Evolutionary conservation across 2,113 vertebrate genomes (phyloP).

Genomic region (Cheilinus undulatus): DNA sequence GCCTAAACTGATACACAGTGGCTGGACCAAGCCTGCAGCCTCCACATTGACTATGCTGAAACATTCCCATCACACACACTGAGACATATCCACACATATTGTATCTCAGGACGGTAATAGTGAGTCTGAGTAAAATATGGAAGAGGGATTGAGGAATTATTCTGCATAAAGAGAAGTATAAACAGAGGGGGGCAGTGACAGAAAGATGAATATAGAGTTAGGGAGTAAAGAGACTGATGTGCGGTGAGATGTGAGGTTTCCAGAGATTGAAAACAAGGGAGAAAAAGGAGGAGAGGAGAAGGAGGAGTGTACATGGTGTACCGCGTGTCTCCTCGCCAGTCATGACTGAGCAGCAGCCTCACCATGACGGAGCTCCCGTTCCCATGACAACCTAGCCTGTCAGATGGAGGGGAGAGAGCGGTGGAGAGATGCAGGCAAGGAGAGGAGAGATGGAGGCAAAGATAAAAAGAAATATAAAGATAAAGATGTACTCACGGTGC

Average conservation of each 20-base stretch:
- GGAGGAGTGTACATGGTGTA: slow-evolving; percentile 70
- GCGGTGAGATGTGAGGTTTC: slow-evolving; percentile 28
- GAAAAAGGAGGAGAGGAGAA: slow-evolving; percentile 36
- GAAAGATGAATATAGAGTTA: neutral
- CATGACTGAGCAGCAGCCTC: slow-evolving; percentile 79
- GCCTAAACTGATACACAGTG: slow-evolving; percentile 49
- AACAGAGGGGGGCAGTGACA: neutral
- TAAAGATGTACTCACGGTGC: slow-evolving; percentile 70
- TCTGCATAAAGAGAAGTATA: neutral
- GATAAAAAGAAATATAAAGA: slow-evolving; percentile 20
- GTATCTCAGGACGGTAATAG: neutral
- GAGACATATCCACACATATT: neutral
- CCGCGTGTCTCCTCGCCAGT: slow-evolving; percentile 73
- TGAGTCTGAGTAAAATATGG: neutral
- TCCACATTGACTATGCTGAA: slow-evolving; percentile 39
- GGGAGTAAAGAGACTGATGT: slow-evolving; percentile 4
- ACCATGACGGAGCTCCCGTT: slow-evolving; percentile 77
- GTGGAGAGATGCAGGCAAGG: slow-evolving; percentile 32
- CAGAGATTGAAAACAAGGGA: slow-evolving; percentile 17
- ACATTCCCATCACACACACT: slow-evolving; percentile 6
- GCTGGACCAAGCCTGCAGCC: slow-evolving; percentile 42
- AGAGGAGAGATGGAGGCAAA: slow-evolving; percentile 34
- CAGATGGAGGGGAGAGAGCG: slow-evolving; percentile 63
- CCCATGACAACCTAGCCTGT: slow-evolving; percentile 78
- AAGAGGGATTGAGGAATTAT: neutral